Evolutionary conservation across 1,140 invertebrate species (phyloP).

Genomic region (Meloidogyne exigua): DNA sequence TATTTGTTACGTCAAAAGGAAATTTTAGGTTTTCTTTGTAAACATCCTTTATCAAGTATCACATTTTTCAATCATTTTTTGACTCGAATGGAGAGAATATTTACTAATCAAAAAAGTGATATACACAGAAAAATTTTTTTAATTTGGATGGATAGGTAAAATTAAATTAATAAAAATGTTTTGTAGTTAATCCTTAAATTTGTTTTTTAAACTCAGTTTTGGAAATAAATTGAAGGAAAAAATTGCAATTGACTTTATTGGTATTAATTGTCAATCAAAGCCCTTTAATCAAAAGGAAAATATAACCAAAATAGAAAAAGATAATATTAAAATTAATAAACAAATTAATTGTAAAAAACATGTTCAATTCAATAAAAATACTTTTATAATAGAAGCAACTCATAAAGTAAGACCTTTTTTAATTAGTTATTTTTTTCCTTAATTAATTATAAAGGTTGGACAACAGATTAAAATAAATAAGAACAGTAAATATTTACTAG

Average conservation of each 20-base stretch:
- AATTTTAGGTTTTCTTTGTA: neutral
- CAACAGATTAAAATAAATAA: neutral
- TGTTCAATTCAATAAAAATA: neutral
- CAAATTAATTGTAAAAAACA: neutral
- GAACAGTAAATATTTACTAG: neutral
- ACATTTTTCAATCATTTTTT: neutral
- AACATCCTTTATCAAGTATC: neutral
- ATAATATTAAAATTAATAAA: too few species aligned
- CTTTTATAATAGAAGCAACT: neutral
- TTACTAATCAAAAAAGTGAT: neutral
- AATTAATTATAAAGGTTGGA: neutral
- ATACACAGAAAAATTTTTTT: neutral
- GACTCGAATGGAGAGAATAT: neutral
- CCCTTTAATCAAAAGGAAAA: neutral
- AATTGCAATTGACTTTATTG: neutral
- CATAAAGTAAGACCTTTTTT: neutral
- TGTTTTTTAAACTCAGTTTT: neutral
- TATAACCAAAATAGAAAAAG: neutral
- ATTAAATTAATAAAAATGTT: neutral
- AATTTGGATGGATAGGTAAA: neutral
- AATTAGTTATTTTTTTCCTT: neutral
- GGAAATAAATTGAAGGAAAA: neutral
- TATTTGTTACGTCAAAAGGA: neutral
- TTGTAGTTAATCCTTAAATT: too few species aligned
- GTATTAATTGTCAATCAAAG: neutral